A percentile compares a stretch with the other conserved stretches of the same genome.
These are phyloP conservation scores for Pitangus sulphuratus DNA, from an alignment of 2,797 vertebrate genomes.

Conservation along the genomic window DNA sequence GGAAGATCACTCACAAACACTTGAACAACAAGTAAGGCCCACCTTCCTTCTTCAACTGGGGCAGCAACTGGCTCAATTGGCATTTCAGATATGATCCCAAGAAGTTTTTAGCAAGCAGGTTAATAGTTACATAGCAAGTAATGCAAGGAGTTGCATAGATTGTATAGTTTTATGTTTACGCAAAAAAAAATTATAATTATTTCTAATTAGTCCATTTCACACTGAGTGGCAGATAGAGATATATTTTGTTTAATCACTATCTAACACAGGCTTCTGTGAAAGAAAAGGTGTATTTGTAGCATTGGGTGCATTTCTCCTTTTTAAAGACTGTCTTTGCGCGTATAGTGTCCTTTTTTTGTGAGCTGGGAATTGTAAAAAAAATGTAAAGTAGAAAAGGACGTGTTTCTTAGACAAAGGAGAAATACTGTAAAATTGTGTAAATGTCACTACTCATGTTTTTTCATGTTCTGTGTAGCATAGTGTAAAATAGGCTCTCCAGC, in stretches of 20 bases:
- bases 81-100: background rate
- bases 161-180: conserved; percentile 24
- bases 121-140: background rate
- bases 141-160: background rate
- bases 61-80: background rate
- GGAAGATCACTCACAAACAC: background rate
- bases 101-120: background rate
- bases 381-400: conserved; percentile 73
- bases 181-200: background rate
- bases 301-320: conserved; percentile 75
- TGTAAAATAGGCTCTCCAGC: conserved; percentile 87
- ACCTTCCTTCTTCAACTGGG: background rate
- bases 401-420: conserved; percentile 75
- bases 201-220: conserved; percentile 35
- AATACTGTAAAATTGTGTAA: conserved; percentile 87
- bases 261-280: conserved; percentile 45
- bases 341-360: conserved; percentile 72
- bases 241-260: conserved; percentile 38
- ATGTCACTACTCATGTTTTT: conserved; percentile 77
- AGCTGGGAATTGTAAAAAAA: conserved; percentile 76
- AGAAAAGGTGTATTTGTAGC: conserved; percentile 75
- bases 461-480: conserved; percentile 81
- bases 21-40: background rate
- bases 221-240: conserved; percentile 37
- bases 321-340: conserved; percentile 62